Evolutionary conservation across 2,888 invertebrate genomes (phyloP).

Genomic region (Zelleria hepariella): DNA sequence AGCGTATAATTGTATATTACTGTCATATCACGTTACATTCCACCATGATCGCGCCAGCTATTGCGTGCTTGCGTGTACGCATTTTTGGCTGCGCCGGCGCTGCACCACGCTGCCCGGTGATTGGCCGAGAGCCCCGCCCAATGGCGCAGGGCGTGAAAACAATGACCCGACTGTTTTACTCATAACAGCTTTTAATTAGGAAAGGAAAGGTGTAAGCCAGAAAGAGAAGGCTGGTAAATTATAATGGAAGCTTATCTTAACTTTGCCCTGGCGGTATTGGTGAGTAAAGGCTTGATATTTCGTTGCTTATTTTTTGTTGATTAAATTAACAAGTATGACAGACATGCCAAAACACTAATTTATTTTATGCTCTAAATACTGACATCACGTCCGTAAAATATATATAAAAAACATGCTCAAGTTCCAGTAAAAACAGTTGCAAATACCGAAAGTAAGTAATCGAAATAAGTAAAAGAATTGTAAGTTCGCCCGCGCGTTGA

Average conservation of each 20-base stretch:
- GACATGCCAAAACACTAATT: too few species aligned
- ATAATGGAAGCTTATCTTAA: background rate
- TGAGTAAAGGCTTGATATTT: background rate
- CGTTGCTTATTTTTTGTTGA: too few species aligned
- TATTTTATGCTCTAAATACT: too few species aligned
- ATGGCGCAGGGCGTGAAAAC: conserved; percentile 25
- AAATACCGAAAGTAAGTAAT: too few species aligned
- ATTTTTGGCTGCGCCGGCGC: conserved; percentile 16
- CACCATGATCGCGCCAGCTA: background rate
- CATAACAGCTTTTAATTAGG: conserved; percentile 3
- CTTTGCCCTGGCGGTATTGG: background rate
- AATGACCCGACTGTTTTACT: conserved; percentile 6
- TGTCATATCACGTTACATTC: background rate
- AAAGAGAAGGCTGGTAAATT: background rate
- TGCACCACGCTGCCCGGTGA: conserved; percentile 24
- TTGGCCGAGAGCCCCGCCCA: conserved; percentile 42
- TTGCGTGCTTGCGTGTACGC: background rate
- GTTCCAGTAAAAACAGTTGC: too few species aligned
- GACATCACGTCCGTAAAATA: too few species aligned
- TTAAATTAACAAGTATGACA: too few species aligned
- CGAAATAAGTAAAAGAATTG: too few species aligned
- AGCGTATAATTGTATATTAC: too few species aligned
- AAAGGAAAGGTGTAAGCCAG: background rate
- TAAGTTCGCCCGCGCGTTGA: conserved; percentile 11
- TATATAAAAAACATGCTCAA: too few species aligned